Percentiles rank a stretch among this genome's conserved stretches.
Conservation (phyloP, 2,888 invertebrate genomes). For the Nephrotoma guestfalica region DNA sequence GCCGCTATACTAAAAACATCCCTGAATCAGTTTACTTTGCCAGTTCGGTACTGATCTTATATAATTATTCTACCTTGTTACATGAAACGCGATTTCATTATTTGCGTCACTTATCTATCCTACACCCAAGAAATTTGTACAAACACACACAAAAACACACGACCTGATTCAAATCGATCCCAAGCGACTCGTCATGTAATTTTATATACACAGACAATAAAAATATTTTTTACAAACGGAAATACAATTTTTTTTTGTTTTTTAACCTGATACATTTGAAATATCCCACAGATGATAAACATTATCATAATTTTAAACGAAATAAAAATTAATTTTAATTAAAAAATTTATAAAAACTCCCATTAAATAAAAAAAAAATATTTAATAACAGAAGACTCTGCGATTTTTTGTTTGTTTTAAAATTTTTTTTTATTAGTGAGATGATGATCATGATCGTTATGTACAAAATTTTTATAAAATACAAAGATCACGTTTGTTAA, state of each 20-base stretch:
- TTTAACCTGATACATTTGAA: conserved; percentile 1
- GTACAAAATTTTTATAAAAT: not conserved
- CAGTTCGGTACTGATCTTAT: too few species aligned
- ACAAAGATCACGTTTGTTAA: conserved; percentile 4
- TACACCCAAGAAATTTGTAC: not conserved
- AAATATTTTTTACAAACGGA: not conserved
- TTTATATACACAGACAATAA: not conserved
- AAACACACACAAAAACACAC: not conserved
- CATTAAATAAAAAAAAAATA: conserved; percentile 1
- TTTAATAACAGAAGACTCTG: not conserved
- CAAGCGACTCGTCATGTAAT: not conserved
- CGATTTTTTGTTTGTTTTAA: not conserved
- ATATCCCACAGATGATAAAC: conserved; percentile 4
- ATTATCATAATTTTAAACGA: not conserved
- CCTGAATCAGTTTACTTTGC: too few species aligned
- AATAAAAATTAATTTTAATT: conserved; percentile 1
- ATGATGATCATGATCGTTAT: not conserved
- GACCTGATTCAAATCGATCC: not conserved
- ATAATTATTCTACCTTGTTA: not conserved
- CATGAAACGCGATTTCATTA: not conserved
- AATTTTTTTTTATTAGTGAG: not conserved
- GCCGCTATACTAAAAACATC: too few species aligned
- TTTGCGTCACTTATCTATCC: not conserved
- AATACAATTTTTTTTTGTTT: not conserved
- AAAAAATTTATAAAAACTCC: not conserved